These are phyloP conservation scores for Thereva nobilitata DNA, from an alignment of 2,888 invertebrate species.

Conservation along the genomic window DNA sequence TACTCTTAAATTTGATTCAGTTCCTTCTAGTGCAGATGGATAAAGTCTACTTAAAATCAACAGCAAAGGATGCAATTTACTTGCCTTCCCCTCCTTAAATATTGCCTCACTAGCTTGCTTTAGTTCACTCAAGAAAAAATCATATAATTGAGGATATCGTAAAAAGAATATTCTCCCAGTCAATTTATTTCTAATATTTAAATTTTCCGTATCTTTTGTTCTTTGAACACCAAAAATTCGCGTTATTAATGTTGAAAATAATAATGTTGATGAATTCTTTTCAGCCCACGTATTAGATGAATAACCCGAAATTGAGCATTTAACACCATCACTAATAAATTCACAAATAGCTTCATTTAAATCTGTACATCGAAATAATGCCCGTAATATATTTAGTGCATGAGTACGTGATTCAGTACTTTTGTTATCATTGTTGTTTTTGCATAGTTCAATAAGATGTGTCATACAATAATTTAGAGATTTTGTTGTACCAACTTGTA, in stretches of 20 bases:
- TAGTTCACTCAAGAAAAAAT: conserved; percentile 61
- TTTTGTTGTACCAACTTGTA: conserved; percentile 63
- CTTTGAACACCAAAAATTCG: conserved; percentile 86
- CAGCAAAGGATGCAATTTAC: conserved; percentile 75
- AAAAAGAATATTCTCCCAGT: conserved; percentile 81
- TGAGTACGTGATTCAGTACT: conserved; percentile 68
- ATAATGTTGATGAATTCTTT: conserved; percentile 82
- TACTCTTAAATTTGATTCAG: conserved; percentile 70
- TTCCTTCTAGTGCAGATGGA: conserved; percentile 73
- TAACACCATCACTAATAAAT: conserved; percentile 71
- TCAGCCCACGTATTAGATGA: conserved; percentile 77
- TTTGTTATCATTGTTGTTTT: conserved; percentile 33
- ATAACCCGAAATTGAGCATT: conserved; percentile 75
- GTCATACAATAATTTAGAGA: conserved; percentile 65
- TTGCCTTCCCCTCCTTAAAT: conserved; percentile 52
- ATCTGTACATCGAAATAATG: conserved; percentile 75
- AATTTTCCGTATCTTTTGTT: conserved; percentile 62
- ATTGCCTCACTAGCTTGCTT: conserved; percentile 49
- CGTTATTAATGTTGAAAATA: conserved; percentile 81
- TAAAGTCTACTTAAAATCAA: conserved; percentile 77
- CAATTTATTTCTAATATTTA: conserved; percentile 70
- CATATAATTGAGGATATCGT: conserved; percentile 63
- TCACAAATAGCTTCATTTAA: conserved; percentile 72
- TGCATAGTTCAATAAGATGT: conserved; percentile 59
- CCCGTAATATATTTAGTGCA: conserved; percentile 83